Base-by-base conservation (phyloP, 2,797 vertebrate genomes). In the Cichlasoma orientale region DNA sequence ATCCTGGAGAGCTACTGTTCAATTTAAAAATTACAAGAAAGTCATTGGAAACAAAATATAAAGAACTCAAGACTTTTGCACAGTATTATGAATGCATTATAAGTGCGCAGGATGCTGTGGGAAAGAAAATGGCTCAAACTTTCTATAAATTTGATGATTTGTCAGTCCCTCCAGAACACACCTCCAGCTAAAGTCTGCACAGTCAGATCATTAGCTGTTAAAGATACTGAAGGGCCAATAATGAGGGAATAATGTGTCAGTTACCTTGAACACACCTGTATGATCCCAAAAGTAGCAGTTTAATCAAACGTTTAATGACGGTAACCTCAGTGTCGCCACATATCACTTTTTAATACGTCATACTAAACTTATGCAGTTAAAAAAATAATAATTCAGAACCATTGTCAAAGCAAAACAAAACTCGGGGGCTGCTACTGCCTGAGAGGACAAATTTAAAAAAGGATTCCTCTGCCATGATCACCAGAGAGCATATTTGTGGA, bases 351-450 rank as follows among this genome's bases (percentile, higher is more conserved):
- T 57, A 50, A 57, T 31, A n/a, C 0, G 33, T 74, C 12, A 47
- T 29, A 33, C 41, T 66, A 16, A 27, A 66, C 27, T 68, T 74
- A 33, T 59, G 13, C n/a, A 21, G 41, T 74, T 74, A 68, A 61
- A 63, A 55, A 79, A 36, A 74, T 53, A 31, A 74, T 21, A 13
- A 50, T 57, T 27, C 18, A 74, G 29, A 75, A 72, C 52, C 29
- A 56, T 61, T 16, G 1, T 38, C 5, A 10, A 23, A 44, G 50
- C 18, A 27, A 18, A 10, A 10, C 21, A 53, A 29, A 7, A 23
- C n/a, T 58, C 4, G 2, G 27, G 52, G 14, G 3, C 5, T 33
- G 25, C 23, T 29, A 38, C 5, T 56, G 50, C 56, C 19, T 68
- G 19, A 50, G 29, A 72, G 53, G 27, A 50, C 25, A n/a, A 52